Evolutionary conservation across 1,140 invertebrate species (phyloP).

Genomic region (Trachymyrmex cornetzi): DNA sequence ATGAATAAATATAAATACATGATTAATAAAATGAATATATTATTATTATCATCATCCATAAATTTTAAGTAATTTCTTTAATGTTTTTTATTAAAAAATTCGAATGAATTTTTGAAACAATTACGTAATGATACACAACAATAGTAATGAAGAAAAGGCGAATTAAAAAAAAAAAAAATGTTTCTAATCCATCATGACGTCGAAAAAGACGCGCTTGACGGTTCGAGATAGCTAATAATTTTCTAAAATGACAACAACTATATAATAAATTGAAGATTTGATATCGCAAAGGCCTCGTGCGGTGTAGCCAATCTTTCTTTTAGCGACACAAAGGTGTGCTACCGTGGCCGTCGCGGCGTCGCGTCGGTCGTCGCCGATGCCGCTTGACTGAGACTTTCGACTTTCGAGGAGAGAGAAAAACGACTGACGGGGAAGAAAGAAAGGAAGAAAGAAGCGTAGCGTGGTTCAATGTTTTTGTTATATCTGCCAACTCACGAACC

Average conservation of each 20-base stretch:
- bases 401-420: conserved; percentile 52
- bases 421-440: conserved; percentile 54
- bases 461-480: conserved; percentile 82
- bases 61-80: neutral
- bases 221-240: neutral
- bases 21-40: too few species aligned
- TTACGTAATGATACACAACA: neutral
- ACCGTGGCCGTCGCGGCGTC: neutral
- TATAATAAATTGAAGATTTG: conserved; percentile 36
- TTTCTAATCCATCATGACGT: neutral
- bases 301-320: neutral
- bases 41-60: too few species aligned
- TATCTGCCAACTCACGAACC: conserved; percentile 83
- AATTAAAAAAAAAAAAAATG: neutral
- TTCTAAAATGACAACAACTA: conserved; percentile 28
- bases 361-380: neutral
- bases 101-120: neutral
- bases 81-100: too few species aligned
- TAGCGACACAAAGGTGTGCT: conserved; percentile 36
- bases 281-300: conserved; percentile 3
- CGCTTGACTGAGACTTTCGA: conserved; percentile 2
- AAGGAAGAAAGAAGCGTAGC: conserved; percentile 65
- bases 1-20: too few species aligned
- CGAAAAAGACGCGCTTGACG: neutral
- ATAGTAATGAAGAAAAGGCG: neutral